Base-by-base conservation (phyloP, 2,113 vertebrate genomes). In the Heterotis niloticus region DNA sequence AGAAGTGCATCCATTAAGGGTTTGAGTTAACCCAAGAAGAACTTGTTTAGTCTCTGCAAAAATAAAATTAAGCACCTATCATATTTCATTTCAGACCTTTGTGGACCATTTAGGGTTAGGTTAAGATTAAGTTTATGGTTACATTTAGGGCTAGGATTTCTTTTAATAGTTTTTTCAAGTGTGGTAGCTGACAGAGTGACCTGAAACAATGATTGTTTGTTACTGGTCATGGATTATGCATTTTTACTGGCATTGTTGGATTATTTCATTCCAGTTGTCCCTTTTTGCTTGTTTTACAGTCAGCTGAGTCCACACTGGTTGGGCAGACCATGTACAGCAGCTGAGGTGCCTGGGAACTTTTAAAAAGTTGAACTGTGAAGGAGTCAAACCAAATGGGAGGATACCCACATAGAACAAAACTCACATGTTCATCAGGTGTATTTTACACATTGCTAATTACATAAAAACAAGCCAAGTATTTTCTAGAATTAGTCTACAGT, bases 231-330 rank as follows among this genome's bases (percentile, higher is more conserved):
- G 26, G 24, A 34, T 18, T 7, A 9, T 34, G 59, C 52, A 24
- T 54, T 24, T 24, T 29, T 57, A 70, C 29, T 62, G 28, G n/a
- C 64, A 51, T 52, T 2, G 17, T 74, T 75, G 5, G 64, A 74
- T 86, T 86, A 70, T 79, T 24, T 65, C 70, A 68, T 34, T 12
- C 78, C 23, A 54, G 59, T 78, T 81, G 62, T 59, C 72, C 65
- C 24, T 80, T 79, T 80, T 82, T 80, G 76, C 52, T 80, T 16
- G 54, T 64, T 74, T 26, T 34, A 66, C 1, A n/a, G 34, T 52
- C 81, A 79, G 75, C 70, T 74, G 71, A 20, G 51, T 79, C 79
- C 74, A 81, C 82, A 77, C 13, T 56, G 65, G 74, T 73, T 76
- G 77, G 72, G 79, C 65, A 69, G 73, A 28, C 56, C 24, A 68